Conservation (phyloP, 2,797 vertebrate species). For the Vireo griseus region DNA sequence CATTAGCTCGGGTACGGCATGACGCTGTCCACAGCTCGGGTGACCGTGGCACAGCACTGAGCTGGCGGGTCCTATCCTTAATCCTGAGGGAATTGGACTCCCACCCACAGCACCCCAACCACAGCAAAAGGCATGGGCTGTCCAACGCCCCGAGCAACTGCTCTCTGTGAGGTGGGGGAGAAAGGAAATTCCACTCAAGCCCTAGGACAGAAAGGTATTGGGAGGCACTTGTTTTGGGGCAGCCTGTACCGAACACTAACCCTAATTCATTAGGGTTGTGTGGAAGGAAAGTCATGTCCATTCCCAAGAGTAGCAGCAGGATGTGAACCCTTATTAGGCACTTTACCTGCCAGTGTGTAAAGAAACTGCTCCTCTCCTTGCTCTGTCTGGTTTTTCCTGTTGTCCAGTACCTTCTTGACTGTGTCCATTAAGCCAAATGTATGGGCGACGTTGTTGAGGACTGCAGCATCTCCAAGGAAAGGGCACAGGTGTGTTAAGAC, state of each 20-base stretch:
- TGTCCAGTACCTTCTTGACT: conserved; percentile 86
- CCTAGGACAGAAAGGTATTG: neutral
- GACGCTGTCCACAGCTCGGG: neutral
- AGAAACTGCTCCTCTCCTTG: conserved; percentile 85
- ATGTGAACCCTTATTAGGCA: neutral
- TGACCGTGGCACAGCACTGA: neutral
- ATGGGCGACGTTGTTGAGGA: conserved; percentile 88
- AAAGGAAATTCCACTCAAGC: neutral
- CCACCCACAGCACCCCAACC: rapidly evolving
- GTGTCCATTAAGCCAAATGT: conserved; percentile 91
- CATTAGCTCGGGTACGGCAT: neutral
- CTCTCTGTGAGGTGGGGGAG: neutral
- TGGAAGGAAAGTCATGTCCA: neutral
- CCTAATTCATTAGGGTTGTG: neutral
- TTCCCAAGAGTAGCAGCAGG: neutral
- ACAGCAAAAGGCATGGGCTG: neutral
- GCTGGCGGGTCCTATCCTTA: neutral
- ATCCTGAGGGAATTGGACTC: rapidly evolving
- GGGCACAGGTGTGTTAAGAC: neutral
- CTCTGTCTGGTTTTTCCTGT: conserved; percentile 80
- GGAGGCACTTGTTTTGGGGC: neutral
- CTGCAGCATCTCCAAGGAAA: conserved; percentile 82
- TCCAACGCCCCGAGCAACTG: rapidly evolving
- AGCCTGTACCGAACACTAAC: neutral
- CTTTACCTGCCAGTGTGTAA: conserved; percentile 79